phyloP scores from a whole-genome alignment of 2,113 vertebrate genomes.

The Dipodomys ordii region DNA sequence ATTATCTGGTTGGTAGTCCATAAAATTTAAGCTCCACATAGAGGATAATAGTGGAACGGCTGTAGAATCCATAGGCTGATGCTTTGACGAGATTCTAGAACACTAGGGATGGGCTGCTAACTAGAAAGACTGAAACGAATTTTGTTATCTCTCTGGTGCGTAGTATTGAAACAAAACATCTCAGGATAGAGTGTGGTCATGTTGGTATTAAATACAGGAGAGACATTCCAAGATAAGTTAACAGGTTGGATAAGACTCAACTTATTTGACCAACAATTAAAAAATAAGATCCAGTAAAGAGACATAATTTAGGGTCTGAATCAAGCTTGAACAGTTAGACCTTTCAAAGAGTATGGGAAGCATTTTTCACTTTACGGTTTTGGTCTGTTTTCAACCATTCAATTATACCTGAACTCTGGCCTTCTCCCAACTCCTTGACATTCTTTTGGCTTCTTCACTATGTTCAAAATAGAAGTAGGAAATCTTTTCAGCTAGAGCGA shows the following conservation, averaged over 20 bases:
- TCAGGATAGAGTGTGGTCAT: background rate
- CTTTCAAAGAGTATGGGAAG: slow-evolving; percentile 9
- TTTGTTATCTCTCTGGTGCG: background rate
- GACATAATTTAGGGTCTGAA: background rate
- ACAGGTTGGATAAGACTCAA: slow-evolving; percentile 15
- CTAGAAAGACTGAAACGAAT: background rate
- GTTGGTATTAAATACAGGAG: slow-evolving; percentile 7
- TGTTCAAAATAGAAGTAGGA: background rate
- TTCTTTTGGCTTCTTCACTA: background rate
- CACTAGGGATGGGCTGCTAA: background rate
- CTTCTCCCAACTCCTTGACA: background rate
- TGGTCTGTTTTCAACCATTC: background rate
- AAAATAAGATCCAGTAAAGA: background rate
- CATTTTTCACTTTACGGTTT: slow-evolving; percentile 48
- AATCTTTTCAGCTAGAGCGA: background rate
- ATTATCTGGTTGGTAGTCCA: background rate
- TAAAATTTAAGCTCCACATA: background rate
- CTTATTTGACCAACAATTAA: background rate
- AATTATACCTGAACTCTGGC: slow-evolving; percentile 19
- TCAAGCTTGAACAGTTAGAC: background rate
- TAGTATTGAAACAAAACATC: slow-evolving; percentile 48
- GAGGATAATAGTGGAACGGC: background rate
- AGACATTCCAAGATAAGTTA: background rate
- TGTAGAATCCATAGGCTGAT: background rate
- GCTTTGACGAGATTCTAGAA: background rate